Percentiles rank a stretch among this genome's conserved stretches.
These are phyloP conservation scores for Theristicus caerulescens DNA, from an alignment of 2,113 vertebrate species.

Conservation along the genomic window DNA sequence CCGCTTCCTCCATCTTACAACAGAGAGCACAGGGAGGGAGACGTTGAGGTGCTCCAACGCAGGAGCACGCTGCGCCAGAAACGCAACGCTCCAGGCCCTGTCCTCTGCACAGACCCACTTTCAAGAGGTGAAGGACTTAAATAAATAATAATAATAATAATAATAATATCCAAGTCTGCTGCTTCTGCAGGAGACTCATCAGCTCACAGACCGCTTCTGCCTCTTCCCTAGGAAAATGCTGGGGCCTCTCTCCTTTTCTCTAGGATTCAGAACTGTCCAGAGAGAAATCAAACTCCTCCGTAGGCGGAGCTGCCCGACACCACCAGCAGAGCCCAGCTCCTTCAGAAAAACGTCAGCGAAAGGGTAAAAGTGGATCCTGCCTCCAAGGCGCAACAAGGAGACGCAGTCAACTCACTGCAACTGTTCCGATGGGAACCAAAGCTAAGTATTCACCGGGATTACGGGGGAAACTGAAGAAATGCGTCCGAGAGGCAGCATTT, in stretches of 20 bases:
- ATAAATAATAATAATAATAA: neutral
- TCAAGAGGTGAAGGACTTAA: neutral
- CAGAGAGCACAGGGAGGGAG: neutral
- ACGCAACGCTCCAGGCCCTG: neutral
- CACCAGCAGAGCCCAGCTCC: neutral
- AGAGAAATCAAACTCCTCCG: neutral
- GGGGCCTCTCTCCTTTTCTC: neutral
- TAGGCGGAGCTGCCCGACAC: neutral
- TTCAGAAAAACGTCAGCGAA: neutral
- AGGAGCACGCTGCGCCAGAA: neutral
- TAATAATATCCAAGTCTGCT: neutral
- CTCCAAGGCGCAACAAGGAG: neutral
- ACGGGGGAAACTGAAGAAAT: neutral
- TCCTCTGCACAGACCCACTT: neutral
- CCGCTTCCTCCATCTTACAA: slow-evolving; percentile 87
- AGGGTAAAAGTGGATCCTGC: neutral
- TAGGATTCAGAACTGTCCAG: neutral
- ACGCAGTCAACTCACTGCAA: neutral
- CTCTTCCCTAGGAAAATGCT: neutral
- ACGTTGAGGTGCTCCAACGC: neutral
- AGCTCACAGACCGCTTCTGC: neutral
- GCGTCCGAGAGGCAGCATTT: neutral
- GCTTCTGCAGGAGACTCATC: neutral
- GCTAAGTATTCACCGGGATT: neutral
- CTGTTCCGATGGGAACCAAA: neutral